Conservation (phyloP, 1,140 invertebrate genomes). For the Zophobas atratus region DNA sequence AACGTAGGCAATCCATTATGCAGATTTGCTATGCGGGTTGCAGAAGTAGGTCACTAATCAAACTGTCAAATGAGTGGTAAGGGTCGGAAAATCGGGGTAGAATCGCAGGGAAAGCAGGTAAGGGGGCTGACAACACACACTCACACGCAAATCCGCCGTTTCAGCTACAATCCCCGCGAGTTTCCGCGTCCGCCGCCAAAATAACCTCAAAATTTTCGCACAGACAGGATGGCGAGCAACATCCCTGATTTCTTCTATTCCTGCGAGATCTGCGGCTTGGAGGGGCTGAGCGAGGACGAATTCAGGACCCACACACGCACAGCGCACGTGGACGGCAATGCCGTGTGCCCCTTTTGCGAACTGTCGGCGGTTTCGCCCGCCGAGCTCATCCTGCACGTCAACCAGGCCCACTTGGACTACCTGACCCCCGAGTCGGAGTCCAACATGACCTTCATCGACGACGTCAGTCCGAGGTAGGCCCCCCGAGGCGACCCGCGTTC, state of each 20-base stretch:
- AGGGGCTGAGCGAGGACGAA: conserved; percentile 83
- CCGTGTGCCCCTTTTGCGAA: conserved; percentile 88
- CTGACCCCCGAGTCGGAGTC: conserved; percentile 79
- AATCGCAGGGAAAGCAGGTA: conserved; percentile 22
- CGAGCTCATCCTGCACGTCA: conserved; percentile 85
- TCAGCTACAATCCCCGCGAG: neutral
- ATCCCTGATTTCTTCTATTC: conserved; percentile 70
- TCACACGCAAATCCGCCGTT: neutral
- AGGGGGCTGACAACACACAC: neutral
- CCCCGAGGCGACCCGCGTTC: neutral
- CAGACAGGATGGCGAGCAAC: conserved; percentile 65
- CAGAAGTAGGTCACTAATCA: conserved; percentile 59
- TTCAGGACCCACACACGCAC: conserved; percentile 84
- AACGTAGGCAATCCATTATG: conserved; percentile 54
- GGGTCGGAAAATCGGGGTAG: conserved; percentile 5
- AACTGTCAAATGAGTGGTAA: conserved; percentile 52
- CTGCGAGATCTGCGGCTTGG: conserved; percentile 87
- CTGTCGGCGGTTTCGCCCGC: conserved; percentile 79
- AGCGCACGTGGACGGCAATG: conserved; percentile 82
- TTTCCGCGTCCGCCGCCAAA: neutral
- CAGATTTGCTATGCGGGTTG: conserved; percentile 56
- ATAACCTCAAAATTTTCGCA: conserved; percentile 21
- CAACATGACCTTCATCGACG: conserved; percentile 75
- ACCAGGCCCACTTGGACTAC: conserved; percentile 85
- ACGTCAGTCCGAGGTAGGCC: conserved; percentile 76